phyloP scores from a whole-genome alignment of 2,113 vertebrate species.

The Butastur rufipennis region DNA sequence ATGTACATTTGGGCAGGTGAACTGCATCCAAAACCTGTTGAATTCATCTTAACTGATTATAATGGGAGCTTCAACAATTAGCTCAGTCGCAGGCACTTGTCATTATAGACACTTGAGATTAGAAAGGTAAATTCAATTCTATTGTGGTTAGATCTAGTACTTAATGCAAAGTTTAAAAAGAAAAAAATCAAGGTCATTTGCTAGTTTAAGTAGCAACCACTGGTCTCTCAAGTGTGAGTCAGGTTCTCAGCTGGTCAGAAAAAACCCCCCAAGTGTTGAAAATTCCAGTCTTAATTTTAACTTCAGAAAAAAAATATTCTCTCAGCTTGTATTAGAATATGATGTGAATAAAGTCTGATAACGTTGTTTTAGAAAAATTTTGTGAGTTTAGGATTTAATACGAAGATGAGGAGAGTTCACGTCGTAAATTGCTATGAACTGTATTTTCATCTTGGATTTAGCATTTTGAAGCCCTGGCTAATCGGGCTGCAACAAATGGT shows the following conservation, averaged over 20 bases:
- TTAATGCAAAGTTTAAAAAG: background rate
- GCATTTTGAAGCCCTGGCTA: constrained; percentile 94
- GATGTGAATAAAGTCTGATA: background rate
- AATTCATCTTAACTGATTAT: background rate
- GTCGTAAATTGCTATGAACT: background rate
- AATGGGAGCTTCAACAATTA: background rate
- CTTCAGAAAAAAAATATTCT: background rate
- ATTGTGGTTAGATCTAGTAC: background rate
- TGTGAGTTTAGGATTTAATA: background rate
- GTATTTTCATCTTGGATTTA: constrained; percentile 62
- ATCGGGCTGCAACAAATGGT: constrained; percentile 87
- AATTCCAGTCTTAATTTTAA: background rate
- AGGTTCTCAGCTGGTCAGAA: background rate
- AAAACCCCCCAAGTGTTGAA: background rate
- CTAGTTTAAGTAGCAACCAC: background rate
- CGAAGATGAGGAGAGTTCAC: background rate
- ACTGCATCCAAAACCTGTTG: background rate
- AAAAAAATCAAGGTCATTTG: background rate
- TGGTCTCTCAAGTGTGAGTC: background rate
- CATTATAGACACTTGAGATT: background rate
- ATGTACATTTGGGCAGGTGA: background rate
- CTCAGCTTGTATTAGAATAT: background rate
- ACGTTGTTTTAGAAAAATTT: background rate
- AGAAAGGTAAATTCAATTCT: background rate
- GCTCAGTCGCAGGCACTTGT: background rate